Percentiles rank a stretch among this genome's conserved stretches.
phyloP scores from a whole-genome alignment of 2,888 invertebrate genomes.

The Callyntrura sp. region DNA sequence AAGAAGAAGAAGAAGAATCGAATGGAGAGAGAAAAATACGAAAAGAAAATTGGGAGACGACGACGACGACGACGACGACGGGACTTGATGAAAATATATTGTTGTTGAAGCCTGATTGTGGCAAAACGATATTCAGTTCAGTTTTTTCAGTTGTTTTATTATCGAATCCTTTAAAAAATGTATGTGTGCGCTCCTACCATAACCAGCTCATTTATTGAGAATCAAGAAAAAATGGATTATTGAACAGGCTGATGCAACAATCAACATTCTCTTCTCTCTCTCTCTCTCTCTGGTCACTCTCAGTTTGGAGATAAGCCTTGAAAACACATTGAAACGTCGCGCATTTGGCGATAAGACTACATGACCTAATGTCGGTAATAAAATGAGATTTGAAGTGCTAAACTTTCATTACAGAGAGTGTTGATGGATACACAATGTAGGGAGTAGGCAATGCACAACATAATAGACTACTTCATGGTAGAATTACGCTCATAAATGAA shows the following conservation, averaged over 20 bases:
- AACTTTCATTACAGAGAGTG: too few relatives aligned
- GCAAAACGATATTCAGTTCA: neutral
- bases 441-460: too few relatives aligned
- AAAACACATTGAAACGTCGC: neutral
- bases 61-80: conserved; percentile 2
- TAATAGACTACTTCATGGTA: too few relatives aligned
- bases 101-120: neutral
- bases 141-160: neutral
- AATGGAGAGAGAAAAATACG: too few relatives aligned
- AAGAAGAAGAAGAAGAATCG: too few relatives aligned
- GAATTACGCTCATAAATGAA: too few relatives aligned
- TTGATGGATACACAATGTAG: too few relatives aligned
- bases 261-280: neutral
- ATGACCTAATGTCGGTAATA: neutral
- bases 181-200: too few relatives aligned
- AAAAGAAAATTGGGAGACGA: conserved; percentile 13
- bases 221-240: neutral
- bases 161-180: neutral
- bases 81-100: neutral
- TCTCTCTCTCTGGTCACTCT: neutral
- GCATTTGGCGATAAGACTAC: neutral
- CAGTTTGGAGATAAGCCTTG: conserved; percentile 13
- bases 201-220: too few relatives aligned
- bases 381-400: too few relatives aligned
- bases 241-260: neutral